phyloP scores from a whole-genome alignment of 2,888 invertebrate species.

The Altica lythri region DNA sequence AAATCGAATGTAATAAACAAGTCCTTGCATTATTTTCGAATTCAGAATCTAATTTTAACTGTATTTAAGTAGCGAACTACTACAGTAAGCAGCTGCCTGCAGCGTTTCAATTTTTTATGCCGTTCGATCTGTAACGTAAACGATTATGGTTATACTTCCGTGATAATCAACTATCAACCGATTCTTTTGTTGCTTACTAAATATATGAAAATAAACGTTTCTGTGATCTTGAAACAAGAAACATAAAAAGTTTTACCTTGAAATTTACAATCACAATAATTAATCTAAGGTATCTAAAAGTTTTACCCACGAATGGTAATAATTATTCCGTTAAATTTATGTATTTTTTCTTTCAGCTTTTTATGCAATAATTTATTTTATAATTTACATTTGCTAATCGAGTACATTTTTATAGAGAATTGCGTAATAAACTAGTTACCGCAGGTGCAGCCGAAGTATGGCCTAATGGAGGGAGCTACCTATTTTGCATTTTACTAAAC shows the following conservation, averaged over 20 bases:
- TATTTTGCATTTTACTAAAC: background rate
- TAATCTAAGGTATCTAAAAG: conserved; percentile 34
- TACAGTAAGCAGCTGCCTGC: conserved; percentile 2
- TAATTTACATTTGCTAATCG: conserved; percentile 25
- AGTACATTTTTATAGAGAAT: conserved; percentile 21
- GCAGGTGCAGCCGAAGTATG: conserved; percentile 14
- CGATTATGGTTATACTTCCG: conserved; percentile 4
- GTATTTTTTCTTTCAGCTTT: conserved; percentile 27
- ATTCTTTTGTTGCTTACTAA: conserved; percentile 15
- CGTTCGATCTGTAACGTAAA: conserved; percentile 1
- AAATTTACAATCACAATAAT: conserved; percentile 30
- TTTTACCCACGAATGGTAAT: conserved; percentile 27
- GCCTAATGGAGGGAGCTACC: conserved; percentile 3
- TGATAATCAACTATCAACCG: conserved; percentile 12
- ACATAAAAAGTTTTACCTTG: conserved; percentile 19
- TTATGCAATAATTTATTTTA: conserved; percentile 19
- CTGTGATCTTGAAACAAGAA: conserved; percentile 19
- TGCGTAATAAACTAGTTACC: conserved; percentile 17
- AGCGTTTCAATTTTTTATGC: conserved; percentile 5
- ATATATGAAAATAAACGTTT: conserved; percentile 14
- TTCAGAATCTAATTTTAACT: conserved; percentile 3
- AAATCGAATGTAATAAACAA: conserved; percentile 22
- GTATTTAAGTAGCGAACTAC: background rate
- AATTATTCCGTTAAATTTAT: conserved; percentile 29
- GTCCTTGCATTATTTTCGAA: conserved; percentile 19